Conservation (phyloP, 2,797 vertebrate species). For the Prunella strophiata region DNA sequence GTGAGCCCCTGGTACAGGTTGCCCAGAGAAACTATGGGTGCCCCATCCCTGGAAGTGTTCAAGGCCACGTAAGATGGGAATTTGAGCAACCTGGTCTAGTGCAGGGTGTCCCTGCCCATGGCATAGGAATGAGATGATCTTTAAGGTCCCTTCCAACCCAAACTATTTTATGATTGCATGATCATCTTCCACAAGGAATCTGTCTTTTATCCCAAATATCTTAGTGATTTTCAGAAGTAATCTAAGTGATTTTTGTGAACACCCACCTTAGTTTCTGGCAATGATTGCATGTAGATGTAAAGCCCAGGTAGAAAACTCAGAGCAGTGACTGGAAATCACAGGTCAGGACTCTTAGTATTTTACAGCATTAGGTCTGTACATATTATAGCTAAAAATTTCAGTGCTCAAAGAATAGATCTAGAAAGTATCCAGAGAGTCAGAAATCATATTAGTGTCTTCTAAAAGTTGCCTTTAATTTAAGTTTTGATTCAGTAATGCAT, state of each 20-base stretch:
- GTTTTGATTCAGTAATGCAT: not conserved
- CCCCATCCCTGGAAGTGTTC: not conserved
- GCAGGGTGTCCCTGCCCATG: not conserved
- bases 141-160: not conserved
- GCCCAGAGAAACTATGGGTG: not conserved
- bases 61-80: not conserved
- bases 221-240: slow-evolving; percentile 53
- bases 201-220: slow-evolving; percentile 40
- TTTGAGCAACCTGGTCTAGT: not conserved
- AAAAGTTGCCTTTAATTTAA: not conserved
- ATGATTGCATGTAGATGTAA: not conserved
- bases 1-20: not conserved
- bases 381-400: not conserved
- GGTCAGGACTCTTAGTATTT: not conserved
- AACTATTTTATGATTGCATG: not conserved
- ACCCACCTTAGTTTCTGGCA: slow-evolving; percentile 38
- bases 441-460: not conserved
- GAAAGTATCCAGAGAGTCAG: not conserved
- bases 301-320: not conserved
- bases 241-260: slow-evolving; percentile 27
- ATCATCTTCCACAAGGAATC: slow-evolving; percentile 51
- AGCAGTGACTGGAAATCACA: not conserved
- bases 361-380: not conserved
- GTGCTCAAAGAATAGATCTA: not conserved
- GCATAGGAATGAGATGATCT: not conserved